Evolutionary conservation across 2,113 vertebrate genomes (phyloP), one percentile per base, ranked within the genome.

Genomic region (Tyto alba): DNA sequence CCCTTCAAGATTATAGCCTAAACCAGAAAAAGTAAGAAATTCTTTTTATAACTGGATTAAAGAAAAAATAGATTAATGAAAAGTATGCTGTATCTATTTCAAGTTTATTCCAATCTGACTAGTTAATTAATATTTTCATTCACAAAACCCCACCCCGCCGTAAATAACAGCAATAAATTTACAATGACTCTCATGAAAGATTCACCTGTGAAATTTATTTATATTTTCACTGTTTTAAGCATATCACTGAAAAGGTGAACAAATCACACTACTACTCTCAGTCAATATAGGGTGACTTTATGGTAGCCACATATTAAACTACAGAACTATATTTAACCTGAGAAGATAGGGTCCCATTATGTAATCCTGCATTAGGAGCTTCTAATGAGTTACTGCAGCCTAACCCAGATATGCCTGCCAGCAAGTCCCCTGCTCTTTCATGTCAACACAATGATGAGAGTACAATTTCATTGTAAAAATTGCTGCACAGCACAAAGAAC

Each of bases 341-440:
- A 89, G 83, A 78, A 94, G 63, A 90, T 76, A 96, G 45, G 66
- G 92, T 89, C 90, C 57, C 55, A 27, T 73, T 95, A 91, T 50
- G 62, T 94, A 96, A 96, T 95, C 84, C 74, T 79, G 59, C 92
- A 96, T 95, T 91, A 94, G 91, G 48, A 95, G 84, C 77, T 85
- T 57, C 74, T 95, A 92, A 95, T 85, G 91, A 95, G 88, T 90
- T 91, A 38, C 55, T 66, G 75, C 78, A 95, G 88, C 45, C 92
- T 96, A 97, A 95, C 80, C 91, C 57, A 95, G 92, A 95, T 89
- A 89, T 6, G 62, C 77, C 90, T 92, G 81, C 86, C 93, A 95
- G 86, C 57, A 69, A 69, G 74, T 52, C 36, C 79, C 40, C 56
- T 64, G 73, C 32, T 90, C 52, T 85, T 73, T 74, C 79, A 85